A percentile compares a stretch with the other conserved stretches of the same genome.
Evolutionary conservation across 2,113 vertebrate genomes (phyloP).

Genomic region (Suncus etruscus): DNA sequence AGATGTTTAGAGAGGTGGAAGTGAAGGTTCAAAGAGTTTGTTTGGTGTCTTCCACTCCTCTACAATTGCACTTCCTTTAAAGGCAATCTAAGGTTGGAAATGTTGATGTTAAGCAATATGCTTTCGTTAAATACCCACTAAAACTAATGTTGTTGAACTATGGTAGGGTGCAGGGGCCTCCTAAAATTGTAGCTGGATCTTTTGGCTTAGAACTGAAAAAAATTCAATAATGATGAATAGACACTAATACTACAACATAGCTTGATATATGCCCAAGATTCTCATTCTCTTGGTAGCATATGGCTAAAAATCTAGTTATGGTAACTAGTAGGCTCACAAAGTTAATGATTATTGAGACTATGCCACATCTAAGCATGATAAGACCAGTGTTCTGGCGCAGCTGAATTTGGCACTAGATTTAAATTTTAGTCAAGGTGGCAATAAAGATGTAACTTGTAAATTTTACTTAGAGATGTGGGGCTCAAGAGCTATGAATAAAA

Average conservation of each 20-base stretch:
- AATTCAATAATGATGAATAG: slow-evolving; percentile 89
- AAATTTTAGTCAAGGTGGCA: slow-evolving; percentile 85
- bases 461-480: neutral
- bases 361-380: slow-evolving; percentile 84
- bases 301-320: slow-evolving; percentile 43
- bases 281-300: slow-evolving; percentile 86
- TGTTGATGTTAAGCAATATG: slow-evolving; percentile 89
- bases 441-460: slow-evolving; percentile 62
- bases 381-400: slow-evolving; percentile 87
- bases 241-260: slow-evolving; percentile 87
- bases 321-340: slow-evolving; percentile 88
- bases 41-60: slow-evolving; percentile 85
- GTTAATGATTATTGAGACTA: slow-evolving; percentile 89
- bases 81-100: slow-evolving; percentile 90
- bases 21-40: slow-evolving; percentile 87
- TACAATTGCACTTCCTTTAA: slow-evolving; percentile 91
- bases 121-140: slow-evolving; percentile 92
- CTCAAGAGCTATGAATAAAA: slow-evolving; percentile 53
- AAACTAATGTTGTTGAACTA: slow-evolving; percentile 93
- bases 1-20: slow-evolving; percentile 88
- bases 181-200: slow-evolving; percentile 90
- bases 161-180: slow-evolving; percentile 91
- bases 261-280: slow-evolving; percentile 87
- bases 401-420: slow-evolving; percentile 87
- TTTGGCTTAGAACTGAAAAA: slow-evolving; percentile 90